phyloP scores from a whole-genome alignment of 2,797 vertebrate genomes.

The Poeciliopsis presidionis region DNA sequence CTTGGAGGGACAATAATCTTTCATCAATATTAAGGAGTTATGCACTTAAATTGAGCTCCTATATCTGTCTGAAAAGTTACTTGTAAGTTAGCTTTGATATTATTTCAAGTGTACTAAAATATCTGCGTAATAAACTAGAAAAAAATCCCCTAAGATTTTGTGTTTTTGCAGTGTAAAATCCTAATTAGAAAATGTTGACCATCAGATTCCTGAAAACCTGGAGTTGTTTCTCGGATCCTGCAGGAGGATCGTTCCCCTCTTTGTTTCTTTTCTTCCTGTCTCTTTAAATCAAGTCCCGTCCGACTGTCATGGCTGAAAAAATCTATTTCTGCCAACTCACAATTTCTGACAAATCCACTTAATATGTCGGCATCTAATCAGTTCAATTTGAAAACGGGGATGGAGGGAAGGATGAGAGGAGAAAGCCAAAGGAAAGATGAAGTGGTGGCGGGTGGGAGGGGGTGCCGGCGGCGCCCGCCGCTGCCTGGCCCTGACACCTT shows the following conservation, averaged over 20 bases:
- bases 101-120: too few relatives aligned
- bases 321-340: slow-evolving; percentile 9
- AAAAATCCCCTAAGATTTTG: too few relatives aligned
- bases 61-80: background rate
- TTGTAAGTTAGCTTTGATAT: too few relatives aligned
- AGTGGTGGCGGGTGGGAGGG: slow-evolving; percentile 3
- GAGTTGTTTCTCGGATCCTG: background rate
- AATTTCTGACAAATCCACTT: slow-evolving; percentile 25
- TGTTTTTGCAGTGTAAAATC: background rate
- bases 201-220: background rate
- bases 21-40: background rate
- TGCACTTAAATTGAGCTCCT: background rate
- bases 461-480: slow-evolving; percentile 50
- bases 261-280: slow-evolving; percentile 1
- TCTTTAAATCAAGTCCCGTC: slow-evolving; percentile 17
- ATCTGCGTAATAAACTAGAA: too few relatives aligned
- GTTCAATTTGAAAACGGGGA: slow-evolving; percentile 50
- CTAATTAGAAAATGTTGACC: background rate
- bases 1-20: background rate
- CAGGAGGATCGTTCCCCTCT: background rate
- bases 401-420: slow-evolving; percentile 28
- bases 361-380: slow-evolving; percentile 41
- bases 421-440: slow-evolving; percentile 43
- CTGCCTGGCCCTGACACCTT: slow-evolving; percentile 78
- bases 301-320: background rate